These are phyloP conservation scores for Plebejus argus DNA, from an alignment of 2,888 invertebrate genomes.

Conservation along the genomic window DNA sequence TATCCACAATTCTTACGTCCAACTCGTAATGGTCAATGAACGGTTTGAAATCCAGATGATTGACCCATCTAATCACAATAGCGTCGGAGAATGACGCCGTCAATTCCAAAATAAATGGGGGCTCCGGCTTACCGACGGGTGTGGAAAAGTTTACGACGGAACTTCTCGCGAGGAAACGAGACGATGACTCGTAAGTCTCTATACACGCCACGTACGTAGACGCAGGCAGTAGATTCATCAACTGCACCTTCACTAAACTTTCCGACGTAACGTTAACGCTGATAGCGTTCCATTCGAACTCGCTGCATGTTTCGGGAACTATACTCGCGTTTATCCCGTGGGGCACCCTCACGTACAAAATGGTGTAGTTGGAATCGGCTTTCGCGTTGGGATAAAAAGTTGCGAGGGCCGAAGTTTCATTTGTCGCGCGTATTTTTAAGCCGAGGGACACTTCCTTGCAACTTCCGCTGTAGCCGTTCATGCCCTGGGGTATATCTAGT, in stretches of 20 bases:
- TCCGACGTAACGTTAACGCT: conserved; percentile 48
- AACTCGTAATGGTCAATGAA: conserved; percentile 63
- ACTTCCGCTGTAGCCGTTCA: conserved; percentile 64
- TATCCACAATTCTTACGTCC: conserved; percentile 61
- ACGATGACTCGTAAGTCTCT: conserved; percentile 58
- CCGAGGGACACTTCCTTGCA: conserved; percentile 57
- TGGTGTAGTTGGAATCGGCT: conserved; percentile 55
- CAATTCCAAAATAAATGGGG: conserved; percentile 66
- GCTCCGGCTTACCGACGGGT: conserved; percentile 63
- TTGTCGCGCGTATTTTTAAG: conserved; percentile 53
- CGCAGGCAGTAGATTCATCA: conserved; percentile 60
- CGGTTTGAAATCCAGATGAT: conserved; percentile 60
- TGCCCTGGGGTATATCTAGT: conserved; percentile 55
- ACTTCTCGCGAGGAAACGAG: conserved; percentile 56
- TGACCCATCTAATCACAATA: conserved; percentile 63
- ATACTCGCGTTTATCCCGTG: conserved; percentile 49
- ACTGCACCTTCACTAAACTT: conserved; percentile 47
- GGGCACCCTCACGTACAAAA: conserved; percentile 62
- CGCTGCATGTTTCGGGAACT: conserved; percentile 67
- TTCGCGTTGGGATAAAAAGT: conserved; percentile 53
- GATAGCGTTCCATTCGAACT: conserved; percentile 63
- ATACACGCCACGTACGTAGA: conserved; percentile 67
- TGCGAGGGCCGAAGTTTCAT: conserved; percentile 58
- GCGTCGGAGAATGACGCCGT: conserved; percentile 55
- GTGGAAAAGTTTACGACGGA: conserved; percentile 62